A percentile compares a stretch with the other conserved stretches of the same genome.
Conservation (phyloP, 2,113 vertebrate genomes). For the Varanus komodoensis region DNA sequence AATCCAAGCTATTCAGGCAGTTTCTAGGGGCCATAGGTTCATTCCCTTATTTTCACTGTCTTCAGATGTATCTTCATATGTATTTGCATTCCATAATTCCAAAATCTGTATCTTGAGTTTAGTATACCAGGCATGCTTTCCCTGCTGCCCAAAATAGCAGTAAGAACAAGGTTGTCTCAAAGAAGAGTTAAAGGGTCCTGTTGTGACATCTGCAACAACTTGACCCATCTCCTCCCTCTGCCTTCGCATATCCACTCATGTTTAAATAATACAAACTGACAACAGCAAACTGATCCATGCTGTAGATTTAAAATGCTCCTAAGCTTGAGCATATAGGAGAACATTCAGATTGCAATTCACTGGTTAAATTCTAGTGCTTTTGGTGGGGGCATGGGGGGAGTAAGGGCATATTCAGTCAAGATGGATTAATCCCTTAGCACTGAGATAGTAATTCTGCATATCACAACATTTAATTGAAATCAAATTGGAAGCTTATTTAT, state of each 20-base stretch:
- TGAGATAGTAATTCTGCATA: conserved; percentile 64
- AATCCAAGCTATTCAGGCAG: too few species aligned
- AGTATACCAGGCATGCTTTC: not conserved
- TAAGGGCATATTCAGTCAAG: not conserved
- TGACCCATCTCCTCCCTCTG: not conserved
- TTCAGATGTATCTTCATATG: too few species aligned
- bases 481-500: conserved; percentile 70
- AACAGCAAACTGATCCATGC: not conserved
- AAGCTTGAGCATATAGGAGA: not conserved
- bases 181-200: too few species aligned
- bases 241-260: not conserved
- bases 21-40: too few species aligned
- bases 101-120: not conserved
- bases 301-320: not conserved
- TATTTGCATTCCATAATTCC: not conserved
- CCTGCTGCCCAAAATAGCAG: not conserved
- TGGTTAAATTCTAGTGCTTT: not conserved
- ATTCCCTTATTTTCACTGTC: too few species aligned
- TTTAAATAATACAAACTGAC: not conserved
- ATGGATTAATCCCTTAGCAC: conserved; percentile 5
- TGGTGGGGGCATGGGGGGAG: not conserved
- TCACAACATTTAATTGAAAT: conserved; percentile 69
- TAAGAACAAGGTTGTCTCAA: not conserved
- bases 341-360: not conserved
- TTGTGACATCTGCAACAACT: not conserved